Evolutionary conservation across 2,888 invertebrate species (phyloP), one percentile per base, ranked within the genome.

Genomic region (Hanleya hanleyi): DNA sequence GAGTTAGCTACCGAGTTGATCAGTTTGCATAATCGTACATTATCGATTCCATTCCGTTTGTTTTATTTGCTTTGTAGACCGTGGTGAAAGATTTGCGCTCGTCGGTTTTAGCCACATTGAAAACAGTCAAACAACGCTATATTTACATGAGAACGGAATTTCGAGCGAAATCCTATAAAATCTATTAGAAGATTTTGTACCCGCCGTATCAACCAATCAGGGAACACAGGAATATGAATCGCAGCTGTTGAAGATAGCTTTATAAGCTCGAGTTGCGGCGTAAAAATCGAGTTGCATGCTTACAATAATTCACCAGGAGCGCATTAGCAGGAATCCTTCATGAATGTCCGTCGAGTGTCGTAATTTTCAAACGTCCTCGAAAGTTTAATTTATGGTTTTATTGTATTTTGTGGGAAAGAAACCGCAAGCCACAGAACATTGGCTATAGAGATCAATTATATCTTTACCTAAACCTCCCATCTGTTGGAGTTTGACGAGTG

Each of bases 381-480:
- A 57, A 57, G 57, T 57, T 57, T 29, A 29, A 57, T 57, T 57
- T 57, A 57, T 57, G 57, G 57, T 57, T 57, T 29, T 57, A 57
- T 57, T 57, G 57, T 57, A 57, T 57, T 57, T 57, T 57, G 57
- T 57, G 57, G 57, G 57, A 57, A 57, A 22, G 22, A 15, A 22
- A 29, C 57, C 57, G 29, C 29, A 26, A 26, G 22, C 15, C 29
- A n/a, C n/a, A n/a, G n/a, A n/a, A n/a, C n/a, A n/a, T n/a, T n/a
- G n/a, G 29, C 57, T 29, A 26, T 57, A 29, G 57, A 57, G 26
- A 29, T 22, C 57, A 22, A 57, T 57, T 57, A 57, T 57, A 32
- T 32, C 26, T 22, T 57, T 57, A 57, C 26, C 26, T n/a, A 32
- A 57, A 26, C 29, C 4, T 18, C 29, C 26, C 57, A 57, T 57